These are phyloP conservation scores for Ceratotherium simum DNA, from an alignment of 2,113 vertebrate species.

Conservation along the genomic window DNA sequence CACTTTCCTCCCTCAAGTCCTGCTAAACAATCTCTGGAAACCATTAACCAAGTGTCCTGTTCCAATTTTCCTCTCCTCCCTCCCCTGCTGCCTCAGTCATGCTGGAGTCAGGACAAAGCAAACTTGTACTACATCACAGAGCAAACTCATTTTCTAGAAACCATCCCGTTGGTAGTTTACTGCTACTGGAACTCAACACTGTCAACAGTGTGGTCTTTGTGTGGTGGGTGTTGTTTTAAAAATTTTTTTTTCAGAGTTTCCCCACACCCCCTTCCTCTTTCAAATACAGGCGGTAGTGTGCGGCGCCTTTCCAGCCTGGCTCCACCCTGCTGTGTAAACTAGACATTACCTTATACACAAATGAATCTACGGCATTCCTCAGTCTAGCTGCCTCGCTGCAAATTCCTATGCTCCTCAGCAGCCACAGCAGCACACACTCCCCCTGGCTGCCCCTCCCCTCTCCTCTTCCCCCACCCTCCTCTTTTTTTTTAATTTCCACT, in stretches of 20 bases:
- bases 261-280: constrained; percentile 78
- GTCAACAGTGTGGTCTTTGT: constrained; percentile 86
- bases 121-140: constrained; percentile 86
- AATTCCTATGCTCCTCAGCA: constrained; percentile 87
- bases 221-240: constrained; percentile 69
- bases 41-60: constrained; percentile 70
- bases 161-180: constrained; percentile 82
- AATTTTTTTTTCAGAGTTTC: constrained; percentile 7
- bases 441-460: constrained; percentile 76
- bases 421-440: constrained; percentile 75
- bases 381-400: constrained; percentile 90
- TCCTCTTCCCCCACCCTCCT: constrained; percentile 44
- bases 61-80: constrained; percentile 69
- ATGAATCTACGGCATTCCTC: constrained; percentile 90
- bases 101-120: constrained; percentile 87
- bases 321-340: constrained; percentile 90
- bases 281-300: constrained; percentile 87
- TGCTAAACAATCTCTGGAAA: constrained; percentile 77
- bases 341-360: constrained; percentile 99
- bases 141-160: constrained; percentile 84
- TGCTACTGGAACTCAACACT: constrained; percentile 83
- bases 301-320: constrained; percentile 89
- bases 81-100: constrained; percentile 64
- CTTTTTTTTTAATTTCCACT: constrained; percentile 80
- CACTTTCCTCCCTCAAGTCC: constrained; percentile 56